A percentile compares a stretch with the other conserved stretches of the same genome.
Conservation (phyloP, 2,113 vertebrate genomes). For the Colius striatus region DNA sequence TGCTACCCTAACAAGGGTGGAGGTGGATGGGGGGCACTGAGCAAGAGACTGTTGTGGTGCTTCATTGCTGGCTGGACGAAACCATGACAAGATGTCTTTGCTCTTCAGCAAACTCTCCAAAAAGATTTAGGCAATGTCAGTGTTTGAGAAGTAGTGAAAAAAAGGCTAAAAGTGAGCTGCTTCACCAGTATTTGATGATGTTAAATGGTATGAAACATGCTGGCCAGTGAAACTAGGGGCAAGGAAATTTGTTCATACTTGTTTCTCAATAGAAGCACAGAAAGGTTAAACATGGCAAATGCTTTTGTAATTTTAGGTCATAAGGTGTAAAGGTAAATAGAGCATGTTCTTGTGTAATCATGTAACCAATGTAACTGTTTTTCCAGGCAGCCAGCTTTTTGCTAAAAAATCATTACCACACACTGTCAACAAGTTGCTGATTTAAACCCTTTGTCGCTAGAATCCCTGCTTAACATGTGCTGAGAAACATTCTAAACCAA, state of each 20-base stretch:
- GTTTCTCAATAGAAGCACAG: neutral
- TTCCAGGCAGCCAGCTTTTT: neutral
- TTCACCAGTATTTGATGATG: neutral
- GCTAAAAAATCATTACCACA: neutral
- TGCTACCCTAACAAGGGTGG: too few species aligned
- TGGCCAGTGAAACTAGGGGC: neutral
- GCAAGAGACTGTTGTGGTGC: too few species aligned
- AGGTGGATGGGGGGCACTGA: too few species aligned
- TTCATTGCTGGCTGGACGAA: too few species aligned
- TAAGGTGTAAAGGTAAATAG: neutral
- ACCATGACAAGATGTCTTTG: neutral
- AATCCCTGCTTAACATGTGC: neutral
- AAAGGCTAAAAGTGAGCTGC: neutral
- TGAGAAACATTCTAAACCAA: neutral
- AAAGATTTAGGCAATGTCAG: neutral
- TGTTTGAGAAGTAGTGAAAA: neutral
- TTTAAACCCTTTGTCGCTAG: neutral
- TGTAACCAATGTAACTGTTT: neutral
- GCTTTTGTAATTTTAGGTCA: neutral
- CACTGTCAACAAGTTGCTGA: neutral
- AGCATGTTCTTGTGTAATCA: neutral
- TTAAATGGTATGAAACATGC: neutral
- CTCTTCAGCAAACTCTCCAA: neutral
- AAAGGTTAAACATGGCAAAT: neutral
- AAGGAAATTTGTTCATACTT: neutral